These are phyloP conservation scores for Punctoribates punctum DNA, from an alignment of 2,888 invertebrate genomes.

Conservation along the genomic window DNA sequence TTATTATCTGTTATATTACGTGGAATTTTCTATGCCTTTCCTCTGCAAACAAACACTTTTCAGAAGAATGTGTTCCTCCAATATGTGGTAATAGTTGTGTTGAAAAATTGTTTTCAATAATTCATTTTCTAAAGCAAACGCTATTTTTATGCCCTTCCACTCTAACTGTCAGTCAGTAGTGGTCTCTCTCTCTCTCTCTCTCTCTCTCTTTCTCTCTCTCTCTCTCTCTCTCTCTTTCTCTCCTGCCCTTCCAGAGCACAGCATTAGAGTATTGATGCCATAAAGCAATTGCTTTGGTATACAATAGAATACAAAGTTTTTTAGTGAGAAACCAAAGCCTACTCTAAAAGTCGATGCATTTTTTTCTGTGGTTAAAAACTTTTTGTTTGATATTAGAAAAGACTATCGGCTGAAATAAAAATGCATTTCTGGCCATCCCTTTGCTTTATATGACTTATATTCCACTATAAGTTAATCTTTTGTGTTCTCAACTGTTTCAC, in stretches of 20 bases:
- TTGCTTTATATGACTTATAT: too few species aligned
- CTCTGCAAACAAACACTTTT: background rate
- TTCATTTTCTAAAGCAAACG: constrained; percentile 15
- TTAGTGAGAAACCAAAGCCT: background rate
- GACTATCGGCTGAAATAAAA: background rate
- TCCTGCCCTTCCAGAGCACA: too few species aligned
- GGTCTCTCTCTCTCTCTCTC: background rate
- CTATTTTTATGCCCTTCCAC: background rate
- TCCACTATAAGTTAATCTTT: too few species aligned
- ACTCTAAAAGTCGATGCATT: background rate
- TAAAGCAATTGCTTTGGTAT: background rate
- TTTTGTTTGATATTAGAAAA: background rate
- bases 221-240: too few species aligned
- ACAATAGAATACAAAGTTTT: background rate
- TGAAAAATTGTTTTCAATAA: constrained; percentile 33
- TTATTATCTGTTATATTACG: constrained; percentile 8
- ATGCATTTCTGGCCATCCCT: background rate
- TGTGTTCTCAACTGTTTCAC: too few species aligned
- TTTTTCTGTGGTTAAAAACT: background rate
- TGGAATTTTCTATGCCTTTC: constrained; percentile 18
- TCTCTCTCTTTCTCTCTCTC: too few species aligned
- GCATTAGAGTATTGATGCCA: background rate
- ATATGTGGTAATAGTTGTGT: background rate
- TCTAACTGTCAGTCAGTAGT: background rate
- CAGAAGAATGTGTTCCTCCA: background rate